A percentile compares a stretch with the other conserved stretches of the same genome.
phyloP scores from a whole-genome alignment of 2,113 vertebrate genomes.

The Pomatorhinus ruficollis region DNA sequence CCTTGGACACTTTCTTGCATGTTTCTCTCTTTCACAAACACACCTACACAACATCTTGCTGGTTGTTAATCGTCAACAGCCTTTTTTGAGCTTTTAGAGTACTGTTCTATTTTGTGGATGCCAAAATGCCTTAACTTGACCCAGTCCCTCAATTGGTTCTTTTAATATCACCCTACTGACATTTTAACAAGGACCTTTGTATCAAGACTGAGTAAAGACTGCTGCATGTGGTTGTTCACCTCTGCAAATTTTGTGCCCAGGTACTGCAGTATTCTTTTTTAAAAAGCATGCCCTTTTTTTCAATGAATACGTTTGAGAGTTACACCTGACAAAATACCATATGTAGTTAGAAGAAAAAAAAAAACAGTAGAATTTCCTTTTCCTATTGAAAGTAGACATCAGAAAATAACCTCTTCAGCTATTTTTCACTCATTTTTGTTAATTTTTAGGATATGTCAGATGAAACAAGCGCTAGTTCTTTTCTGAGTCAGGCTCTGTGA shows the following conservation, averaged over 20 bases:
- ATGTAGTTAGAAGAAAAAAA: not conserved
- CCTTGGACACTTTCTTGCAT: not conserved
- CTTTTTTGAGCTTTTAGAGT: slow-evolving; percentile 21
- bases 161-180: not conserved
- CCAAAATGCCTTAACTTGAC: slow-evolving; percentile 48
- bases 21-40: slow-evolving; percentile 30
- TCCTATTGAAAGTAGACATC: not conserved
- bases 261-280: not conserved
- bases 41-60: slow-evolving; percentile 59
- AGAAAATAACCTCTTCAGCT: slow-evolving; percentile 22
- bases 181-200: not conserved
- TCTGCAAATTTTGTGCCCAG: not conserved
- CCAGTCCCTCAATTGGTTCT: not conserved
- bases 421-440: slow-evolving; percentile 46
- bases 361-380: not conserved
- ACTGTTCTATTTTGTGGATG: not conserved
- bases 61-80: not conserved
- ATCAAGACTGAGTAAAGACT: not conserved
- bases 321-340: not conserved
- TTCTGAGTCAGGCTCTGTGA: slow-evolving; percentile 26
- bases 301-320: not conserved
- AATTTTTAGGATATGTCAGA: slow-evolving; percentile 14
- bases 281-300: not conserved
- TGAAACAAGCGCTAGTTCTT: slow-evolving; percentile 35
- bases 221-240: not conserved